These are phyloP conservation scores for Lithodes maja DNA, from an alignment of 2,888 invertebrate species.

Conservation along the genomic window DNA sequence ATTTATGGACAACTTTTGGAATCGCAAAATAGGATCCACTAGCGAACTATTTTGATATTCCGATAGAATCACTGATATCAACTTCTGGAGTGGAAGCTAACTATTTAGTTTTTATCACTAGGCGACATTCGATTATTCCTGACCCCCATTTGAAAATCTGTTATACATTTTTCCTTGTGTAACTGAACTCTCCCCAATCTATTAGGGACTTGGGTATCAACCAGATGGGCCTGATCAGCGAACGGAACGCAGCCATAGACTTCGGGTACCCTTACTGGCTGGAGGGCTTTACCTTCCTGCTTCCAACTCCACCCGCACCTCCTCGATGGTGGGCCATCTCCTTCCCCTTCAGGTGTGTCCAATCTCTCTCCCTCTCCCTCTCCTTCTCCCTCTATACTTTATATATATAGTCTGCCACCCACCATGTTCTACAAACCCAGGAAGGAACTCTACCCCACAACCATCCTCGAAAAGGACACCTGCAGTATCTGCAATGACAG, in stretches of 20 bases:
- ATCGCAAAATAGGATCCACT: too few relatives aligned
- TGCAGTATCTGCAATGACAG: too few relatives aligned
- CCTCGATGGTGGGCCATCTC: conserved; percentile 33
- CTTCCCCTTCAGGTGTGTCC: conserved; percentile 36
- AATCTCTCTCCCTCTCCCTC: neutral
- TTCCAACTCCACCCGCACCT: conserved; percentile 16
- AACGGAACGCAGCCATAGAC: conserved; percentile 31
- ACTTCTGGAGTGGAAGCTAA: too few relatives aligned
- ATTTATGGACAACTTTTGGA: too few relatives aligned
- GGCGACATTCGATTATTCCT: neutral
- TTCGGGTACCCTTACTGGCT: conserved; percentile 27
- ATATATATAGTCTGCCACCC: too few relatives aligned
- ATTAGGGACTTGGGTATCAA: conserved; percentile 44
- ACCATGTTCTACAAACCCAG: too few relatives aligned
- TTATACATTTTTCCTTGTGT: neutral
- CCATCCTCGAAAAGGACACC: too few relatives aligned
- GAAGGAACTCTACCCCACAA: too few relatives aligned
- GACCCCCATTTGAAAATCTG: neutral
- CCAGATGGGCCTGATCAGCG: conserved; percentile 13
- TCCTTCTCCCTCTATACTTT: neutral
- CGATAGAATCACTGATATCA: too few relatives aligned
- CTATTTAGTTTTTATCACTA: too few relatives aligned
- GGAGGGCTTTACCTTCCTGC: conserved; percentile 28
- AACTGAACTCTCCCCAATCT: neutral
- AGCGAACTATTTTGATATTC: too few relatives aligned